Percentiles rank a stretch among this genome's conserved stretches.
Conservation (phyloP, 2,797 vertebrate species). For the Notolepis coatsorum region DNA sequence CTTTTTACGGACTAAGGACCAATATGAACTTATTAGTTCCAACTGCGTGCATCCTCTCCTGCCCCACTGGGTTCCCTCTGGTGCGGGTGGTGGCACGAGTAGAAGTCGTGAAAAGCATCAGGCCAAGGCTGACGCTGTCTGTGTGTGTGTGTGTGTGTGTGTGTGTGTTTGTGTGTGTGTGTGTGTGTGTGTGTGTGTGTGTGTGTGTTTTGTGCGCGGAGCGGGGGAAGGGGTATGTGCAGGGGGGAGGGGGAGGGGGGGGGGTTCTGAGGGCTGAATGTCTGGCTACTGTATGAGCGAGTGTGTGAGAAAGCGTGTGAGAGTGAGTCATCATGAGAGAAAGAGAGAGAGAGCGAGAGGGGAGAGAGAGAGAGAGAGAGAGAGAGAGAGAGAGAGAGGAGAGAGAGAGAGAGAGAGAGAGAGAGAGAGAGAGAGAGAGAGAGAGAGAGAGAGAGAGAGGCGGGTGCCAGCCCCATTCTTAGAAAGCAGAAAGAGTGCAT, state of each 20-base stretch:
- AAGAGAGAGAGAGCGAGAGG: too few species aligned
- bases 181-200: conserved; percentile 3
- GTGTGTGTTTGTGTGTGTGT: background rate
- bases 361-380: conserved; percentile 5
- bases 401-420: conserved; percentile 60
- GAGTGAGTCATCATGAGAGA: conserved; percentile 69
- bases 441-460: conserved; percentile 64
- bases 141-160: background rate
- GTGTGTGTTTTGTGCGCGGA: background rate
- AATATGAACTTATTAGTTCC: background rate
- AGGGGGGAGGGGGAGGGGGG: conserved; percentile 21
- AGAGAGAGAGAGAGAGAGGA: conserved; percentile 65
- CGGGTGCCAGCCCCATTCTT: conserved; percentile 68
- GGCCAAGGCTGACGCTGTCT: background rate
- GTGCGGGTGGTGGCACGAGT: background rate
- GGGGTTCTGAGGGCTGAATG: conserved; percentile 41
- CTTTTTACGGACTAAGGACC: background rate
- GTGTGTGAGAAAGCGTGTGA: conserved; percentile 63
- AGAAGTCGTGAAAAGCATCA: background rate
- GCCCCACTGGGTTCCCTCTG: too few species aligned
- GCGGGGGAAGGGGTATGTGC: conserved; percentile 26
- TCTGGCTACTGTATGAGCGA: background rate
- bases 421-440: conserved; percentile 66
- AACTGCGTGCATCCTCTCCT: background rate
- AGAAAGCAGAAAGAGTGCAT: conserved; percentile 72